Evolutionary conservation across 2,113 vertebrate genomes (phyloP).

Genomic region (Neolamprologus longior): DNA sequence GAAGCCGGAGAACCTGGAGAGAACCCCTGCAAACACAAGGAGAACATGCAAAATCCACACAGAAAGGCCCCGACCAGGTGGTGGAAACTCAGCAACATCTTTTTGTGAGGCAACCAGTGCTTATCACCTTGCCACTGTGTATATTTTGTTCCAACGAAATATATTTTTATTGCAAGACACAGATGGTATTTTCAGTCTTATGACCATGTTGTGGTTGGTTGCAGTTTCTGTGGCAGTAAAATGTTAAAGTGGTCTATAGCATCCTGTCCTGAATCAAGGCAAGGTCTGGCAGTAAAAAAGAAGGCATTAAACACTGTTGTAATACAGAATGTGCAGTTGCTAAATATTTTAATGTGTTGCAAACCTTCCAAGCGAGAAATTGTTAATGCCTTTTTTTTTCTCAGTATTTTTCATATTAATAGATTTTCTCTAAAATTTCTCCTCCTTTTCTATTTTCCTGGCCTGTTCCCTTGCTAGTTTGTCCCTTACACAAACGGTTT

Average conservation of each 20-base stretch:
- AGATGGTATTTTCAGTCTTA: neutral
- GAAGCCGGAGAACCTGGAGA: neutral
- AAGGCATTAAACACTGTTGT: neutral
- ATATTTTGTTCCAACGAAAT: neutral
- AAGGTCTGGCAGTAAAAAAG: neutral
- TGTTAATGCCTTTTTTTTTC: neutral
- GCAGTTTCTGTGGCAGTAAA: neutral
- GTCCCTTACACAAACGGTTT: neutral
- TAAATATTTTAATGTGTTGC: neutral
- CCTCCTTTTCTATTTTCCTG: conserved; percentile 30
- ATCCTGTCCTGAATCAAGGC: neutral
- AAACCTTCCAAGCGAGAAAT: neutral
- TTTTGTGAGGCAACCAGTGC: neutral
- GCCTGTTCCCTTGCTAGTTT: neutral
- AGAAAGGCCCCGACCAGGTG: neutral
- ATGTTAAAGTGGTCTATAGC: neutral
- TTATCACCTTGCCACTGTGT: neutral
- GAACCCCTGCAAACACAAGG: neutral
- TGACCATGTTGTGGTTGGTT: neutral
- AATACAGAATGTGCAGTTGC: neutral
- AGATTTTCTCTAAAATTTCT: neutral
- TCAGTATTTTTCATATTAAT: neutral
- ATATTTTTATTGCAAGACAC: neutral
- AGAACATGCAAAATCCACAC: neutral
- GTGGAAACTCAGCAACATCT: neutral